Evolutionary conservation across 2,797 vertebrate species (phyloP).

Genomic region (Gallinago stenura): DNA sequence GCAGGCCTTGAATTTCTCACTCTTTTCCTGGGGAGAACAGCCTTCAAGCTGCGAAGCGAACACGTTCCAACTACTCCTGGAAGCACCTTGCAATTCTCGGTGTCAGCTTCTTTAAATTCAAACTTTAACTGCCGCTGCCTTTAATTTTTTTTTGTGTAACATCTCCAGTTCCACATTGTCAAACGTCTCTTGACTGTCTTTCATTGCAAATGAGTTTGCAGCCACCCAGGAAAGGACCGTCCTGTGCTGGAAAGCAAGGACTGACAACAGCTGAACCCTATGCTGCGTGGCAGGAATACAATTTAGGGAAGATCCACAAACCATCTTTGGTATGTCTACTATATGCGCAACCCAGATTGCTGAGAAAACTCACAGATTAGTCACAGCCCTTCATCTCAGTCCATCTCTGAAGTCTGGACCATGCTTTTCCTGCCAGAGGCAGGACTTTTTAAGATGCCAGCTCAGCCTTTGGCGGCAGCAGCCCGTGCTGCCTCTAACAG

Average conservation of each 20-base stretch:
- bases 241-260: not conserved
- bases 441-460: not conserved
- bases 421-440: not conserved
- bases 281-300: not conserved
- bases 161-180: not conserved
- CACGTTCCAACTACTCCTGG: not conserved
- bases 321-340: not conserved
- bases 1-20: not conserved
- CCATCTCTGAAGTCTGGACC: not conserved
- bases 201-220: not conserved
- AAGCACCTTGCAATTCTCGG: not conserved
- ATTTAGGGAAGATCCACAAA: not conserved
- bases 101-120: not conserved
- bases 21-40: not conserved
- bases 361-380: not conserved
- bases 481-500: not conserved
- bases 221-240: not conserved
- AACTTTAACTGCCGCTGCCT: not conserved
- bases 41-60: not conserved
- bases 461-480: not conserved
- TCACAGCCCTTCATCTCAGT: not conserved
- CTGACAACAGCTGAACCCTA: not conserved
- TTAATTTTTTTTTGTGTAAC: not conserved
- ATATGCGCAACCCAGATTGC: not conserved
- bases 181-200: not conserved